Percentiles rank a stretch among this genome's conserved stretches.
phyloP scores from a whole-genome alignment of 35 echinoderm and acorn worm genomes.

The Chiridota heheva region DNA sequence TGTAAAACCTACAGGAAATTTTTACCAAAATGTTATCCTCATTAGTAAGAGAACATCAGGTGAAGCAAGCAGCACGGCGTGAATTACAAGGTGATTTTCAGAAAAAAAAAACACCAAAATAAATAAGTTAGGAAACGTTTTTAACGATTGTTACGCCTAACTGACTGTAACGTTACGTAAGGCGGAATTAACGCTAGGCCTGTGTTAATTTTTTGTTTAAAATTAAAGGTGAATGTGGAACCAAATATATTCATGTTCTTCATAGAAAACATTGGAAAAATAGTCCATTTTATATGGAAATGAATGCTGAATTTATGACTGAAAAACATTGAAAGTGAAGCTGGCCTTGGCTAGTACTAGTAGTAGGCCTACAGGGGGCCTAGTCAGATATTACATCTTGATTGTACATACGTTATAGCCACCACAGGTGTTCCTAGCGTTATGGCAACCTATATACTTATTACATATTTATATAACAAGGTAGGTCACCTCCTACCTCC shows the following conservation, averaged over 20 bases:
- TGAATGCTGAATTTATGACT: no score
- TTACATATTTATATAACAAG: no score
- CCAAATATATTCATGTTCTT: background rate
- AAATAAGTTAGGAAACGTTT: background rate
- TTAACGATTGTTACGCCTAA: background rate
- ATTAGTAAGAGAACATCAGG: constrained; percentile 77
- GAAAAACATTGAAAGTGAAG: no score
- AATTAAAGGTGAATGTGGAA: background rate
- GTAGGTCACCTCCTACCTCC: no score
- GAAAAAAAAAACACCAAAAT: background rate
- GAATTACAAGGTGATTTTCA: constrained; percentile 61
- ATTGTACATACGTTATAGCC: no score
- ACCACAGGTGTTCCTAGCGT: no score
- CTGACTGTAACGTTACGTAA: background rate
- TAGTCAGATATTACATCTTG: no score
- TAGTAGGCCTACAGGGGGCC: no score
- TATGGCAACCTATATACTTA: no score
- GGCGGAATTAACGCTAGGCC: background rate
- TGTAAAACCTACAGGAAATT: no score
- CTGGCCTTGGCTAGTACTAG: no score
- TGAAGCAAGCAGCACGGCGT: constrained; percentile 56
- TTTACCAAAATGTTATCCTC: constrained; percentile 85
- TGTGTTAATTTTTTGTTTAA: background rate
- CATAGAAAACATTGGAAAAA: background rate
- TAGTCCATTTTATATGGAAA: no score